Evolutionary conservation across 2,888 invertebrate genomes (phyloP).

Genomic region (Agapostemon virescens): DNA sequence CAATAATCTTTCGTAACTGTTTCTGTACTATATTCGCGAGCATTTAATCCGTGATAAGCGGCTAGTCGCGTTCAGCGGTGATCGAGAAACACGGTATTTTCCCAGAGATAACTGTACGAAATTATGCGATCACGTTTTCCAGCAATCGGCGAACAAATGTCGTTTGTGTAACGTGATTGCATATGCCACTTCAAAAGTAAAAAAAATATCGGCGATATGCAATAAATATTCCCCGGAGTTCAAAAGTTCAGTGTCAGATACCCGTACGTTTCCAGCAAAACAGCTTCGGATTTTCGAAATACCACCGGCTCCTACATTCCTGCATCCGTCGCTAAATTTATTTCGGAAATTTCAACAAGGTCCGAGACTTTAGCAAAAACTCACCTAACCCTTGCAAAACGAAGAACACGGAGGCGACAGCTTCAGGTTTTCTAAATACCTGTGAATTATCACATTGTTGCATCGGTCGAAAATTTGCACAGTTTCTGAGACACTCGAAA

Average conservation of each 20-base stretch:
- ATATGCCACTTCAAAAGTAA: constrained; percentile 24
- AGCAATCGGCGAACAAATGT: constrained; percentile 34
- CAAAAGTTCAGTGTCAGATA: constrained; percentile 27
- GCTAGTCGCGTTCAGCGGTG: constrained; percentile 30
- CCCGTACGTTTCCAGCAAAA: constrained; percentile 2
- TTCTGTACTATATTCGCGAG: constrained; percentile 47
- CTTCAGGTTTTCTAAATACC: too few relatives aligned
- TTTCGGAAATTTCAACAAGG: neutral
- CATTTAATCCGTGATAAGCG: constrained; percentile 64
- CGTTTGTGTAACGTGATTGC: constrained; percentile 29
- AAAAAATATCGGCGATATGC: constrained; percentile 8
- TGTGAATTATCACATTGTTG: too few relatives aligned
- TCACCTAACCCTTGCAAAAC: neutral
- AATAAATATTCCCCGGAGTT: constrained; percentile 29
- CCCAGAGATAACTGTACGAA: constrained; percentile 41
- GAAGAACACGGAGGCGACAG: neutral
- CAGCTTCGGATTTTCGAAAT: neutral
- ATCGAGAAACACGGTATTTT: constrained; percentile 44
- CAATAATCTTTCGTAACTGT: constrained; percentile 59
- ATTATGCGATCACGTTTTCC: constrained; percentile 14
- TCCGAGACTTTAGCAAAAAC: neutral
- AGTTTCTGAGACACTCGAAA: too few relatives aligned
- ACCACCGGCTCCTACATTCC: neutral
- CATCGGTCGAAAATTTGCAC: too few relatives aligned
- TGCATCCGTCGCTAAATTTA: neutral